Base-by-base conservation (phyloP, 2,888 invertebrate genomes). In the Zele albiditarsus region DNA sequence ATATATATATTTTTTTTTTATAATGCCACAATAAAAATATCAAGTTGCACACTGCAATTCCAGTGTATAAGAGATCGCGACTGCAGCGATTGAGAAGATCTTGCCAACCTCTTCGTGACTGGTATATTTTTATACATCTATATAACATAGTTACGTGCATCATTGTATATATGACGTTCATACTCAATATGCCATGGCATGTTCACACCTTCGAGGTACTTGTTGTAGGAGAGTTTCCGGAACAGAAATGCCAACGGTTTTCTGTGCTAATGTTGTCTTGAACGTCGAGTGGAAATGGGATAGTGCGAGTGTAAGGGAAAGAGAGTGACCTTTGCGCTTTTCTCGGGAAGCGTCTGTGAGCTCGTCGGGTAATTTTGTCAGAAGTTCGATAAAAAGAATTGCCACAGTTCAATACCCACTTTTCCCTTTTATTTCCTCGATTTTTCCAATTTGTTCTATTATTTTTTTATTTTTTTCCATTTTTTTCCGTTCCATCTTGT, bases 151-250 rank as follows among this genome's bases (percentile, higher is more conserved):
- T 38, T 38, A 38, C 10, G 38, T 38, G 38, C 12, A 38, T 38
- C 8, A 38, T 38, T 38, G 38, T 38, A 38, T 6, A 38, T 78
- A 76, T 68, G 71, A 66, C 60, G 75, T n/a, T n/a, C 63, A 74
- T 73, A 69, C 80, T 81, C 80, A 79, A 80, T 81, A 81, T 81
- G 79, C 80, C 63, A 71, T 42, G 57, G 76, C 80, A 80, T 79
- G 81, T 77, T 78, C 80, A 65, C 38, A 4, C 2, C 23, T 31
- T 28, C 27, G 12, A 68, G 60, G 42, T 69, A 69, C 67, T 71
- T 65, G 38, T 60, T 60, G n/a, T 60, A n/a, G 46, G 25, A 60
- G 68, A 23, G 14, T 69, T 57, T 70, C 42, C 14, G 38, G 63
- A 25, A 42, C 66, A 73, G 70, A 78, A 80, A 78, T 73, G 71